phyloP scores from a whole-genome alignment of 1,140 invertebrate genomes.

The Danaus melanippus region DNA sequence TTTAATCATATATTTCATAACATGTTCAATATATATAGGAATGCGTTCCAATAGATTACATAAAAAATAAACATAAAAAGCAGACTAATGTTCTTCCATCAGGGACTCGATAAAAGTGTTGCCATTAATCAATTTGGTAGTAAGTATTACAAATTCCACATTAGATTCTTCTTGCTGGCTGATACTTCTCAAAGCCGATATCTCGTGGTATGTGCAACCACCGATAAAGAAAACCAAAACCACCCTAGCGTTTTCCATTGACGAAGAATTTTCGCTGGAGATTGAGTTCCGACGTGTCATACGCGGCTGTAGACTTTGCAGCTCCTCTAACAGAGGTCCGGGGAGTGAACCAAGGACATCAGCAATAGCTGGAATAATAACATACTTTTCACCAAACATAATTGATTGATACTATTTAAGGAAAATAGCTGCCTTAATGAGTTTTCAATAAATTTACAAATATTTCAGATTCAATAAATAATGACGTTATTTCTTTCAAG shows the following conservation, averaged over 20 bases:
- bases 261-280: slow-evolving; percentile 77
- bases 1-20: too few relatives aligned
- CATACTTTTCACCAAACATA: slow-evolving; percentile 5
- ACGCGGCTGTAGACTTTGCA: slow-evolving; percentile 68
- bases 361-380: slow-evolving; percentile 56
- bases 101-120: slow-evolving; percentile 86
- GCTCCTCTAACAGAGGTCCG: slow-evolving; percentile 75
- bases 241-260: slow-evolving; percentile 80
- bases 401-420: too few relatives aligned
- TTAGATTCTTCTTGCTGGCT: slow-evolving; percentile 93
- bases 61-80: slow-evolving; percentile 1
- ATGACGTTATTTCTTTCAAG: too few relatives aligned
- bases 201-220: slow-evolving; percentile 96
- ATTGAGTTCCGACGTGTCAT: slow-evolving; percentile 73
- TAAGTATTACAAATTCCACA: slow-evolving; percentile 93
- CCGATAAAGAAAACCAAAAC: slow-evolving; percentile 97
- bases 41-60: background rate
- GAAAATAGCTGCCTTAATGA: too few relatives aligned
- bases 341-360: slow-evolving; percentile 76
- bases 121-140: slow-evolving; percentile 95
- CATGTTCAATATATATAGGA: too few relatives aligned
- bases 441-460: too few relatives aligned
- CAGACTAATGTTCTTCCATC: slow-evolving; percentile 70
- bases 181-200: slow-evolving; percentile 92
- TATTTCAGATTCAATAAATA: too few relatives aligned